phyloP scores from a whole-genome alignment of 2,113 vertebrate species.

The Trinectes maculatus region DNA sequence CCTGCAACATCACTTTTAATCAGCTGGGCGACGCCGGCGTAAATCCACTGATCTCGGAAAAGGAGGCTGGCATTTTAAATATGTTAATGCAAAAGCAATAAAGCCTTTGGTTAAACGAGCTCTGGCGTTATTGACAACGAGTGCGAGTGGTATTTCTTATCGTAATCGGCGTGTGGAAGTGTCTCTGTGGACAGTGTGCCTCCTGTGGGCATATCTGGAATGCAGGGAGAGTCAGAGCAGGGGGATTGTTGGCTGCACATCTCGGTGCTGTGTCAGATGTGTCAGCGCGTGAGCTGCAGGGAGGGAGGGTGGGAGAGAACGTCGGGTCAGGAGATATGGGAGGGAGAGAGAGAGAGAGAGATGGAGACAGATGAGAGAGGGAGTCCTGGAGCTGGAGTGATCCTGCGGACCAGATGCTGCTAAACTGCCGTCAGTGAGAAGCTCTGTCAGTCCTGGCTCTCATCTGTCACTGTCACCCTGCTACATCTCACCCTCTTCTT shows the following conservation, averaged over 20 bases:
- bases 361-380: conserved; percentile 61
- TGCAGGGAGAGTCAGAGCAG: not conserved
- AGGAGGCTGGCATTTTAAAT: conserved; percentile 68
- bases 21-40: conserved; percentile 45
- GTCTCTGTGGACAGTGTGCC: not conserved
- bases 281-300: conserved; percentile 25
- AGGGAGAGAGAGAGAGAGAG: conserved; percentile 11
- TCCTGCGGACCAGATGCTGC: conserved; percentile 67
- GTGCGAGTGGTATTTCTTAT: conserved; percentile 40
- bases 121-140: conserved; percentile 52
- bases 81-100: conserved; percentile 69
- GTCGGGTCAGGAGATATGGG: conserved; percentile 1
- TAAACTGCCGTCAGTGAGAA: conserved; percentile 66
- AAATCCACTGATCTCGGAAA: conserved; percentile 61
- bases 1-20: conserved; percentile 72
- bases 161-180: conserved; percentile 27
- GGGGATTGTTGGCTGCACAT: conserved; percentile 6
- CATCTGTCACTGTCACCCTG: conserved; percentile 67
- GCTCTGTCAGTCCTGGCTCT: conserved; percentile 58
- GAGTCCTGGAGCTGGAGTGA: conserved; percentile 62
- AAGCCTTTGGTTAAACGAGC: conserved; percentile 53
- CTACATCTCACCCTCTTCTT: conserved; percentile 24
- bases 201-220: conserved; percentile 17
- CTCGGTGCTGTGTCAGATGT: conserved; percentile 43
- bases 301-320: conserved; percentile 1